Percentiles rank a stretch among this genome's conserved stretches.
phyloP scores from a whole-genome alignment of 2,113 vertebrate species.

The Pipa parva region DNA sequence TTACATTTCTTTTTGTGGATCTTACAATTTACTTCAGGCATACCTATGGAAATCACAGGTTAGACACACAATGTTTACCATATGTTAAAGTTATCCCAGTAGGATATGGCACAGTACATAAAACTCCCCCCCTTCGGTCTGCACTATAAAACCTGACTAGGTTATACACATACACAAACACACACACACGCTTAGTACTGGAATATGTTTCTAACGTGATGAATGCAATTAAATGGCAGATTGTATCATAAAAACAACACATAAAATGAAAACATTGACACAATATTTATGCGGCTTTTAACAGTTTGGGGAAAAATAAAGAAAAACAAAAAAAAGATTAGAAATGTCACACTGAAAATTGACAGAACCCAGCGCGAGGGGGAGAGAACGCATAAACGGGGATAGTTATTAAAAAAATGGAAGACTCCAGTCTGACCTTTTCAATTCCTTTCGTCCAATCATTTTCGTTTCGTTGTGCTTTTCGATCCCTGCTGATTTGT shows the following conservation, averaged over 20 bases:
- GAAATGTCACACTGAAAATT: too few relatives aligned
- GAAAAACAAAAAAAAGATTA: too few relatives aligned
- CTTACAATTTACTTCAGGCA: constrained; percentile 14
- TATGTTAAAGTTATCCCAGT: constrained; percentile 8
- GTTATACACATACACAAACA: too few relatives aligned
- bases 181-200: background rate
- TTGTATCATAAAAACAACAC: constrained; percentile 4
- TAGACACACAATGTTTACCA: constrained; percentile 11
- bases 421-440: too few relatives aligned
- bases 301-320: too few relatives aligned
- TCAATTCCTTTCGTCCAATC: too few relatives aligned
- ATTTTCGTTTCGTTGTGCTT: too few relatives aligned
- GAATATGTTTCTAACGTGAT: background rate
- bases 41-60: constrained; percentile 33
- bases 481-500: too few relatives aligned
- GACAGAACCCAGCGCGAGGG: too few relatives aligned
- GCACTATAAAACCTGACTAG: constrained; percentile 8
- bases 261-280: background rate
- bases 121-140: background rate
- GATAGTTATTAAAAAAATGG: too few relatives aligned
- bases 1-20: constrained; percentile 22
- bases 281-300: too few relatives aligned
- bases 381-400: too few relatives aligned
- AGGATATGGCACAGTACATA: constrained; percentile 33
- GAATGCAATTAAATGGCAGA: constrained; percentile 15